Percentiles rank a stretch among this genome's conserved stretches.
These are phyloP conservation scores for Leptinotarsa rubiginosa DNA, from an alignment of 2,888 invertebrate species.

Conservation along the genomic window DNA sequence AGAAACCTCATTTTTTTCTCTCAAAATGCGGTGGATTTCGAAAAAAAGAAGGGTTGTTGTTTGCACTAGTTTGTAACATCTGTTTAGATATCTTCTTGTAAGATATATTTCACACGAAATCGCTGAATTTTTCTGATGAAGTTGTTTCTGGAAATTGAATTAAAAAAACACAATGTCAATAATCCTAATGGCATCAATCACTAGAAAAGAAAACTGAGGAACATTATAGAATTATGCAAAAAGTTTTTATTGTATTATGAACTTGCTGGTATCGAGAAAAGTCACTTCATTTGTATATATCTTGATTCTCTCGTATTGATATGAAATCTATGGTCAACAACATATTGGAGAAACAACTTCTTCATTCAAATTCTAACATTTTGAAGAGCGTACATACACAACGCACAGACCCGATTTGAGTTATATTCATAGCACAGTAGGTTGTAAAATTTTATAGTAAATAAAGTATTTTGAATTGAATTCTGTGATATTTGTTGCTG, in stretches of 20 bases:
- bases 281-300: too few relatives aligned
- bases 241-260: too few relatives aligned
- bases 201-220: too few relatives aligned
- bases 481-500: not conserved
- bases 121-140: not conserved
- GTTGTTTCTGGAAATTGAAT: not conserved
- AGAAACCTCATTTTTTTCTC: not conserved
- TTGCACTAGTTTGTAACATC: not conserved
- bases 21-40: not conserved
- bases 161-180: too few relatives aligned
- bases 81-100: not conserved
- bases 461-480: slow-evolving; percentile 8
- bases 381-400: not conserved
- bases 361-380: not conserved
- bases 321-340: too few relatives aligned
- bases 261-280: too few relatives aligned
- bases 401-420: not conserved
- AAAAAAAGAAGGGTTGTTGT: not conserved
- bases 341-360: not conserved
- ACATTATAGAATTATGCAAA: too few relatives aligned
- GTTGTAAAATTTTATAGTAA: slow-evolving; percentile 6
- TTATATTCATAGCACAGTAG: not conserved
- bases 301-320: too few relatives aligned
- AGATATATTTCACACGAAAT: not conserved
- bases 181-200: too few relatives aligned